Evolutionary conservation across 2,888 invertebrate species (phyloP).

Genomic region (Lepidocyrtinus sp.): DNA sequence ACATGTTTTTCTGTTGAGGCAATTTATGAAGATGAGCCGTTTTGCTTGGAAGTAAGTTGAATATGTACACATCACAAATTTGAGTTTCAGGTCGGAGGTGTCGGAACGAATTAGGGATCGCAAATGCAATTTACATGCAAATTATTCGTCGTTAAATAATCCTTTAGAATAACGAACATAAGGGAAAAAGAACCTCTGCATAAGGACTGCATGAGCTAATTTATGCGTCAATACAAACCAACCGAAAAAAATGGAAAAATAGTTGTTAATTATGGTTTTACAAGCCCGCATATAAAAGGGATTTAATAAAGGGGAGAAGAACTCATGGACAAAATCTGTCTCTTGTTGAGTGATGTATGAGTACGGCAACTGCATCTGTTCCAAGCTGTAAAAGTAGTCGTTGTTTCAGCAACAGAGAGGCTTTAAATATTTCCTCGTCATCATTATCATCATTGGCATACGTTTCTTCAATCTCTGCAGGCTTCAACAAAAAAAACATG

Average conservation of each 20-base stretch:
- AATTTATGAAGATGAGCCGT: too few species aligned
- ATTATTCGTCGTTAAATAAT: slow-evolving; percentile 1
- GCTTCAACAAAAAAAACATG: too few species aligned
- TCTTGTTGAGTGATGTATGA: slow-evolving; percentile 1
- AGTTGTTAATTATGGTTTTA: not conserved
- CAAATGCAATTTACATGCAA: slow-evolving; percentile 1
- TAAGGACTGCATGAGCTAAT: not conserved
- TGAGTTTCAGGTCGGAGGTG: too few species aligned
- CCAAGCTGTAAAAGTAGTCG: not conserved
- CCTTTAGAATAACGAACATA: not conserved
- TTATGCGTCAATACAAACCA: not conserved
- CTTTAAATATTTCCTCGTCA: slow-evolving; percentile 10
- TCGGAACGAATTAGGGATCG: not conserved
- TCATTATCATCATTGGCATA: too few species aligned
- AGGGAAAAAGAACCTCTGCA: not conserved
- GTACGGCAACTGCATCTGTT: not conserved
- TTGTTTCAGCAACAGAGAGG: not conserved
- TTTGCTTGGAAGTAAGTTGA: too few species aligned
- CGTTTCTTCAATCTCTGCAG: too few species aligned
- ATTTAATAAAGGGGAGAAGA: not conserved
- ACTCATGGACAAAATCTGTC: not conserved
- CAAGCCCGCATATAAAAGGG: not conserved
- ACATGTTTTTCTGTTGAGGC: too few species aligned
- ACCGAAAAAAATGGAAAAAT: not conserved
- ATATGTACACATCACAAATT: too few species aligned